Conservation (phyloP, 2,888 invertebrate genomes). For the Stenodera caucasica region DNA sequence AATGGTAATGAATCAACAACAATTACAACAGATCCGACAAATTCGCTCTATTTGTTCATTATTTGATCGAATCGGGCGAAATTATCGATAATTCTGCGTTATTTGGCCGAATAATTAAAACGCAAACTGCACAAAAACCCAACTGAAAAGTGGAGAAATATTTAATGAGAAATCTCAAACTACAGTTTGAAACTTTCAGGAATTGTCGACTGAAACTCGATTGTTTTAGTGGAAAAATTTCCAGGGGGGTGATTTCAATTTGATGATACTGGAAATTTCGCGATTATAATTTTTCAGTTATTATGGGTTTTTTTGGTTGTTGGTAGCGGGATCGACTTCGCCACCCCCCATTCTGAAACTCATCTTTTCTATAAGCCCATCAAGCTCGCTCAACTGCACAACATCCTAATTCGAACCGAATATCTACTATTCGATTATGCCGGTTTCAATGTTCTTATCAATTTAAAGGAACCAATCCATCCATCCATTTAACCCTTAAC, state of each 20-base stretch:
- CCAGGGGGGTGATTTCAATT: no score
- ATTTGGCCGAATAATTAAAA: no score
- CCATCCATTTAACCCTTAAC: conserved; percentile 6
- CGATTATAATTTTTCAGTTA: background rate
- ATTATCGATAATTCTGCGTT: no score
- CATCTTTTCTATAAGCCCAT: conserved; percentile 4
- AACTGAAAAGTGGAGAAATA: background rate
- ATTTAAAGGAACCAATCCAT: conserved; percentile 18
- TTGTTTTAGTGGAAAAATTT: no score
- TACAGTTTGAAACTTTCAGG: no score
- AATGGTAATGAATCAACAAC: background rate
- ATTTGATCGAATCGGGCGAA: background rate
- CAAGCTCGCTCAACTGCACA: conserved; percentile 9
- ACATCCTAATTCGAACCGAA: conserved; percentile 11
- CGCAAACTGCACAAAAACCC: no score
- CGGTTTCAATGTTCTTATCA: conserved; percentile 12
- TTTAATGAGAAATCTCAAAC: conserved; percentile 10
- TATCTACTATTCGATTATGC: conserved; percentile 9
- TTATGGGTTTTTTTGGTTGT: conserved; percentile 2
- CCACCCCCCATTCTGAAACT: background rate
- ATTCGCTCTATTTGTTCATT: background rate
- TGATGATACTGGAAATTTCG: background rate
- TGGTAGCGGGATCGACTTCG: background rate
- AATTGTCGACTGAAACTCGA: no score
- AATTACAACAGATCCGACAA: background rate